These are phyloP conservation scores for Rattus norvegicus DNA, from an alignment of 2,113 vertebrate genomes.

Conservation along the genomic window GRCr8 NC_086022.1:163566001-163566500, in stretches of 20 bases:
- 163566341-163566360: not conserved
- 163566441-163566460: not conserved
- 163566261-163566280: not conserved
- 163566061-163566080: not conserved
- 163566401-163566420: not conserved
- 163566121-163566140: not conserved
- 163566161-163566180: not conserved
- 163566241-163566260: not conserved
- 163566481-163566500: not conserved
- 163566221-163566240: not conserved
- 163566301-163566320: constrained; percentile 28
- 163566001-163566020: constrained; percentile 17
- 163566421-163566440: not conserved
- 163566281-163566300: not conserved
- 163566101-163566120: constrained; percentile 19
- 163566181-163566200: not conserved
- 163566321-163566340: not conserved
- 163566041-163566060: not conserved
- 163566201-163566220: not conserved
- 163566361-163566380: not conserved
- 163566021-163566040: constrained; percentile 5
- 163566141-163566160: not conserved
- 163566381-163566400: constrained; percentile 21
- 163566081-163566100: not conserved
- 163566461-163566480: constrained; percentile 12